Percentiles rank a stretch among this genome's conserved stretches.
These are phyloP conservation scores for Muraenolepis orangiensis DNA, from an alignment of 2,797 vertebrate genomes.

Conservation along the genomic window DNA sequence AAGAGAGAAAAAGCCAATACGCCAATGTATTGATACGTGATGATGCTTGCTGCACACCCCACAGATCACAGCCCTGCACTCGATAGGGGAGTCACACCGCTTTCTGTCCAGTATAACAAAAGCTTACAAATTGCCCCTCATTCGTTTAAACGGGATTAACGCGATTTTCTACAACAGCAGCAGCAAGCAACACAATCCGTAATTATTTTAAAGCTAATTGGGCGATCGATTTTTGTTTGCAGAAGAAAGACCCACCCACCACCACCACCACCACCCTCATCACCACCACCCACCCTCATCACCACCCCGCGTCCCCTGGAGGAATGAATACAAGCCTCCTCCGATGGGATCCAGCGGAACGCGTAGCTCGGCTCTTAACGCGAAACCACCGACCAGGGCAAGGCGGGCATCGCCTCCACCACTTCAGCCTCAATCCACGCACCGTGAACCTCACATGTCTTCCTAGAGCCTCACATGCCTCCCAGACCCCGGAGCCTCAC, in stretches of 20 bases:
- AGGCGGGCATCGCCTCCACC: no score
- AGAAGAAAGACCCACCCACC: no score
- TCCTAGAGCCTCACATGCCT: no score
- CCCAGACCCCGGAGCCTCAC: no score
- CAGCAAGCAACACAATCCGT: conserved; percentile 51
- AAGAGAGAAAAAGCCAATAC: conserved; percentile 31
- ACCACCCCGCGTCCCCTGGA: conserved; percentile 30
- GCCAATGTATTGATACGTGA: conserved; percentile 55
- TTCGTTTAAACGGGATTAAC: conserved; percentile 62
- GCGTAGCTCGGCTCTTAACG: no score
- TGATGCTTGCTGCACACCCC: conserved; percentile 56
- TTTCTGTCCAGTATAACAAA: conserved; percentile 58
- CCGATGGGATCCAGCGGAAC: no score
- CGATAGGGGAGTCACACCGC: conserved; percentile 54
- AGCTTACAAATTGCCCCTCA: conserved; percentile 55
- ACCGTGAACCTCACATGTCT: no score
- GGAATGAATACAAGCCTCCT: no score
- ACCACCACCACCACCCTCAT: conserved; percentile 11
- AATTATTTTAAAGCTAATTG: conserved; percentile 70
- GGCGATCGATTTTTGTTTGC: conserved; percentile 54
- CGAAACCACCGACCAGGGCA: no score
- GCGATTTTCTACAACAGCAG: conserved; percentile 48
- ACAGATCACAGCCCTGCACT: conserved; percentile 55
- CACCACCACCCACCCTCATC: not conserved
- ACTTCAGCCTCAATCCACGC: no score